phyloP scores from a whole-genome alignment of 2,797 vertebrate species.

The Poliocrania exsul region DNA sequence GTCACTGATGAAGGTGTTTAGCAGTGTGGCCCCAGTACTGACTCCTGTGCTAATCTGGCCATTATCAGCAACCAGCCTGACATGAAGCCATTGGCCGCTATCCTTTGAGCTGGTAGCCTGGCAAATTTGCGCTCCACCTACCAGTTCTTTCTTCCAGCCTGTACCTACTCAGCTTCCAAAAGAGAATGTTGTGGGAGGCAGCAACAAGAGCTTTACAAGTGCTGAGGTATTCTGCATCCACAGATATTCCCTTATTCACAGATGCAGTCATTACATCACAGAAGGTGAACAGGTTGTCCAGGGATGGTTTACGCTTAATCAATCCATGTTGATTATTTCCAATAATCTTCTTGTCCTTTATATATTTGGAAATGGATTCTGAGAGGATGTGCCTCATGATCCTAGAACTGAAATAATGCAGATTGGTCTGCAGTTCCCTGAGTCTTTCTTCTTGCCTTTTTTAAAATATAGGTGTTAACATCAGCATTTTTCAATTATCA shows the following conservation, averaged over 20 bases:
- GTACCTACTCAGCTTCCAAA: not conserved
- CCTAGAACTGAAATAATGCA: not conserved
- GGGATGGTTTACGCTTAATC: not conserved
- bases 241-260: not conserved
- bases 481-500: not conserved
- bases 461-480: not conserved
- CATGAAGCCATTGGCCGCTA: not conserved
- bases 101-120: not conserved
- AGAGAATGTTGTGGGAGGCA: not conserved
- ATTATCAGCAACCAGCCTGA: not conserved
- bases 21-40: not conserved
- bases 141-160: not conserved
- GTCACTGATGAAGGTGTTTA: not conserved
- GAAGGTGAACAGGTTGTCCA: not conserved
- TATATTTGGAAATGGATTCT: not conserved
- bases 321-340: not conserved
- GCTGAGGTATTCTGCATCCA: not conserved
- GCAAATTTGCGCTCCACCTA: not conserved
- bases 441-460: not conserved
- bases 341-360: not conserved
- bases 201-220: not conserved
- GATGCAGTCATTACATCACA: not conserved
- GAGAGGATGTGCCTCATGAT: not conserved
- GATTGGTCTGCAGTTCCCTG: not conserved
- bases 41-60: not conserved